Conservation (phyloP, 2,797 vertebrate species). For the Ptychadena robeensis region DNA sequence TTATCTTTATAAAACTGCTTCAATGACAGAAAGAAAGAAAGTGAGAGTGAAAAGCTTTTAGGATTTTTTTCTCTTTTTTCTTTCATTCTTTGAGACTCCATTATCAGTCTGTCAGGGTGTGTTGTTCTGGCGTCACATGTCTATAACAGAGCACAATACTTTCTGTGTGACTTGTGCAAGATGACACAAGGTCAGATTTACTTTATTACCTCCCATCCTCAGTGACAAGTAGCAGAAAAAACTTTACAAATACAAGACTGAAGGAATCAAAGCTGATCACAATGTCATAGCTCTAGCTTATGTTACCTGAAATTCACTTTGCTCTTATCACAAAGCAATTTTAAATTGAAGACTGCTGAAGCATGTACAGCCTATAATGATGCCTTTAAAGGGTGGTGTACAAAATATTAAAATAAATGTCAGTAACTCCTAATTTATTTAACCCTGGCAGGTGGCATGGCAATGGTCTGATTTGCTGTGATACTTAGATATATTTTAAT, state of each 20-base stretch:
- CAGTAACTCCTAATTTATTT: not conserved
- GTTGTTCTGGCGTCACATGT: constrained; percentile 72
- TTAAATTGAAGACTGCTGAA: constrained; percentile 59
- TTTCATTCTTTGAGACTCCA: constrained; percentile 64
- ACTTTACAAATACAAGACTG: constrained; percentile 43
- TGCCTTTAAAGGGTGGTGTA: constrained; percentile 36
- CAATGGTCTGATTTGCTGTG: not conserved
- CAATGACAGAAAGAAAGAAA: constrained; percentile 21
- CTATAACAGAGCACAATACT: constrained; percentile 73
- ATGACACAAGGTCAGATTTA: constrained; percentile 56
- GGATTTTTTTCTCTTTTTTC: constrained; percentile 23
- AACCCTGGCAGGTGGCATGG: not conserved
- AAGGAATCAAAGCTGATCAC: constrained; percentile 55
- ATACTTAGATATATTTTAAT: not conserved
- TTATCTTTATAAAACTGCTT: not conserved
- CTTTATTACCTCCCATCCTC: constrained; percentile 50
- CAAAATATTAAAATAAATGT: constrained; percentile 46
- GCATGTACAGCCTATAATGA: constrained; percentile 47
- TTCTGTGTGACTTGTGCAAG: constrained; percentile 67
- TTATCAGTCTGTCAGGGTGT: constrained; percentile 70
- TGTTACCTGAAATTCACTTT: constrained; percentile 62
- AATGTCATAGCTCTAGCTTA: constrained; percentile 47
- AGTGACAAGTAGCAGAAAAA: constrained; percentile 55
- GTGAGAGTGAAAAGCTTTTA: constrained; percentile 46
- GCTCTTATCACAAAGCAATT: constrained; percentile 62